phyloP scores from a whole-genome alignment of 2,113 vertebrate genomes.

The Bubo blakistoni region DNA sequence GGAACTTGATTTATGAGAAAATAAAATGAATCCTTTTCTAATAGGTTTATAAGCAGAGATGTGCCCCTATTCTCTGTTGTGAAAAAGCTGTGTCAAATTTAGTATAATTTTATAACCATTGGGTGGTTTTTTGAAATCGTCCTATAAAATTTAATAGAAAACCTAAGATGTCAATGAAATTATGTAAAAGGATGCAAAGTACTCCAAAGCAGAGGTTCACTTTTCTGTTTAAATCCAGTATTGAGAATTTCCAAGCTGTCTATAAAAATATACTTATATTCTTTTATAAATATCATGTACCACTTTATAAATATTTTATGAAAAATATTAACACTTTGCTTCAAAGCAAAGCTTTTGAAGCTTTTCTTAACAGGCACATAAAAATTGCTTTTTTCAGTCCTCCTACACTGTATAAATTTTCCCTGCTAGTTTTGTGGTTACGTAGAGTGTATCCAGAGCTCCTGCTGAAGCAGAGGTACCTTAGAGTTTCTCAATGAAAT shows the following conservation, averaged over 20 bases:
- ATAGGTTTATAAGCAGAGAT: not conserved
- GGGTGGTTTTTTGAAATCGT: not conserved
- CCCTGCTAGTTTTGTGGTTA: not conserved
- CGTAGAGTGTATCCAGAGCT: not conserved
- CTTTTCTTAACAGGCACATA: not conserved
- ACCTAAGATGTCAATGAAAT: not conserved
- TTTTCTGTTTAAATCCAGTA: not conserved
- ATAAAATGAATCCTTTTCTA: not conserved
- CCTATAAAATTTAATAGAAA: not conserved
- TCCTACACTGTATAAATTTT: not conserved
- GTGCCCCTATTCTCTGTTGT: not conserved
- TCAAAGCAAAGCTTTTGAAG: not conserved
- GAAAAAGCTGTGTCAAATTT: not conserved
- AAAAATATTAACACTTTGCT: not conserved
- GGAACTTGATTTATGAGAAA: not conserved
- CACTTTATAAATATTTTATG: conserved; percentile 3
- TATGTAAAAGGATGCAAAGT: not conserved
- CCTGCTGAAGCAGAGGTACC: not conserved
- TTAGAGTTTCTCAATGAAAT: not conserved
- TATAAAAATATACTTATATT: not conserved
- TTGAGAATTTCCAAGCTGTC: not conserved
- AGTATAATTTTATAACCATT: not conserved
- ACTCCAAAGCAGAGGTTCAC: not conserved
- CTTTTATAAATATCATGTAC: not conserved
- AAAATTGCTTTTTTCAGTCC: not conserved